Evolutionary conservation across 2,113 vertebrate genomes (phyloP), one percentile per base, ranked within the genome.

Genomic region (Panthera tigris): DNA sequence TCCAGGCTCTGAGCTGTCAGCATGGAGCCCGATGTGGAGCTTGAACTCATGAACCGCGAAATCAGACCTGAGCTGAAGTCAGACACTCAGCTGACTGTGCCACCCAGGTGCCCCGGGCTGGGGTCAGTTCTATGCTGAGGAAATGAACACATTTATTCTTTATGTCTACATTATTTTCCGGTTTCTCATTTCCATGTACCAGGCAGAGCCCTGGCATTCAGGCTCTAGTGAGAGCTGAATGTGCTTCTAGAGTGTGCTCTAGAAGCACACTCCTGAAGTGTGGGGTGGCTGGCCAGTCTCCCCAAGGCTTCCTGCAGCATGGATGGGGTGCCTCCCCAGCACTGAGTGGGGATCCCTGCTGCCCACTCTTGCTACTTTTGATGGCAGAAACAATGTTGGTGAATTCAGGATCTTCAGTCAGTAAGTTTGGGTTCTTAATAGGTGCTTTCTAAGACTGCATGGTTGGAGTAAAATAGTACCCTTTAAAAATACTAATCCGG

Each of bases 241-340:
- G n/a, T n/a, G n/a, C n/a, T n/a, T n/a, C n/a, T n/a, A n/a, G n/a
- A n/a, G n/a, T n/a, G n/a, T 63, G 71, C 87, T 25, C 52, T 1
- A 1, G 52, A 19, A 41, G 36, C 4, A 4, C n/a, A 23, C 8
- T 73, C 52, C 69, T 29, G 10, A 63, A 36, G 29, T 5, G 14
- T 0, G 4, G 41, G 69, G 11, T 18, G 9, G 25, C 36, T 13
- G 3, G 39, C 19, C 11, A 13, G 23, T 19, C 36, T 41, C 50
- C 39, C 45, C 39, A 18, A 85, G 31, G 90, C 39, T 55, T 52
- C 13, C 6, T 4, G 7, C 0, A 29, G 39, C 23, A 11, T 1
- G 13, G 66, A 50, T 0, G 0, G 13, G 21, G 48, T 36, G 12
- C 33, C 12, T 41, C 31, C n/a, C 0, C 61, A n/a, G n/a, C 1